phyloP scores from a whole-genome alignment of 2,797 vertebrate species.

The Hylomyscus alleni region DNA sequence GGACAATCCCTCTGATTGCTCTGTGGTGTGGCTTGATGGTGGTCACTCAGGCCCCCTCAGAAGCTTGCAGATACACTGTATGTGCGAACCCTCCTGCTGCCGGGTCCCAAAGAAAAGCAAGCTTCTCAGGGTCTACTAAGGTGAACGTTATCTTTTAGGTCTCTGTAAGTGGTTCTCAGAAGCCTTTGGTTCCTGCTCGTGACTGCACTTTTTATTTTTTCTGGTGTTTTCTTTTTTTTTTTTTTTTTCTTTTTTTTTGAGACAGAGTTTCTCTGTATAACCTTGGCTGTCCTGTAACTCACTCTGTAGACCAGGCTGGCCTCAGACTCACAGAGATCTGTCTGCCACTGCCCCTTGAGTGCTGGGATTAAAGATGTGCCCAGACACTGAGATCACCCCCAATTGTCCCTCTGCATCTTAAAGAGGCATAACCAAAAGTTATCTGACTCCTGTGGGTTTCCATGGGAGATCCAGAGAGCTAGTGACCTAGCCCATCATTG shows the following conservation, averaged over 20 bases:
- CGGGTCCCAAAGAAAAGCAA: not conserved
- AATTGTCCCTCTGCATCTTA: not conserved
- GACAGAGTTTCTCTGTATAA: not conserved
- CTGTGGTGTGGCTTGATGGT: not conserved
- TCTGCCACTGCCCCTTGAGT: not conserved
- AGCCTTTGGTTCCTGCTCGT: not conserved
- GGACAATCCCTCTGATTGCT: not conserved
- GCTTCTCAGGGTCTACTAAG: not conserved
- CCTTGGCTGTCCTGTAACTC: not conserved
- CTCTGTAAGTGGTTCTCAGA: not conserved
- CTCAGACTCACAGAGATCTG: not conserved
- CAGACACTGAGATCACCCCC: not conserved
- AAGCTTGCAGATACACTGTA: not conserved
- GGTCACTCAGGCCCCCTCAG: not conserved
- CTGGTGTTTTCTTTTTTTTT: not conserved
- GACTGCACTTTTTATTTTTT: too few relatives aligned
- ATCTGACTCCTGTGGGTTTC: not conserved
- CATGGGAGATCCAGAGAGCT: rapidly evolving
- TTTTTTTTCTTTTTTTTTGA: not conserved
- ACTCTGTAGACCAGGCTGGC: not conserved
- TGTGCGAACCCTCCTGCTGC: not conserved
- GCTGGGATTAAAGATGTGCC: not conserved
- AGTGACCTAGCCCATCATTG: not conserved
- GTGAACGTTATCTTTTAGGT: not conserved
- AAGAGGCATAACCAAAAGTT: not conserved